A percentile compares a stretch with the other conserved stretches of the same genome.
Evolutionary conservation across 2,113 vertebrate genomes (phyloP).

Genomic region (Gadus chalcogrammus): DNA sequence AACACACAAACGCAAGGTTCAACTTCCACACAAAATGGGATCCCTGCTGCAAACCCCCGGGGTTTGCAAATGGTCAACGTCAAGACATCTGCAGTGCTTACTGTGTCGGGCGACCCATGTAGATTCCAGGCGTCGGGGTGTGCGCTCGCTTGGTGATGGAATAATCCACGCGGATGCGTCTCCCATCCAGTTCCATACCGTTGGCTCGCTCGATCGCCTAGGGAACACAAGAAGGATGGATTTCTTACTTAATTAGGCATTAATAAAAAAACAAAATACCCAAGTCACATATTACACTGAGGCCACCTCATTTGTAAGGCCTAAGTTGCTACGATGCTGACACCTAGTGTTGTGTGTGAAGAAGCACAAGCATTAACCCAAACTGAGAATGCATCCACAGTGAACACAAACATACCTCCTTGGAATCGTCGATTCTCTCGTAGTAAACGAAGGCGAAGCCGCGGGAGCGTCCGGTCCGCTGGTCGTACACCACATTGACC

Average conservation of each 20-base stretch:
- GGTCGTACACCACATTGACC: conserved; percentile 93
- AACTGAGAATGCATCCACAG: background rate
- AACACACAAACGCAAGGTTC: background rate
- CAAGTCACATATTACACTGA: too few species aligned
- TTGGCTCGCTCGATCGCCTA: conserved; percentile 92
- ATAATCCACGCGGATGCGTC: conserved; percentile 88
- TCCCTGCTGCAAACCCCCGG: too few species aligned
- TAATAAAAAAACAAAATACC: background rate
- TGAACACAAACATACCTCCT: conserved; percentile 79
- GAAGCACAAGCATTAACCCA: conserved; percentile 30
- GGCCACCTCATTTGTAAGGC: too few species aligned
- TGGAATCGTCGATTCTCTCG: conserved; percentile 89
- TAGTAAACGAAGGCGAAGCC: conserved; percentile 95
- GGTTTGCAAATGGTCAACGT: too few species aligned
- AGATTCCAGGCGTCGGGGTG: conserved; percentile 90
- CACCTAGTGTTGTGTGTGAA: conserved; percentile 50
- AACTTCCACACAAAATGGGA: background rate
- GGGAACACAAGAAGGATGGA: conserved; percentile 15
- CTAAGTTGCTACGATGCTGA: conserved; percentile 32
- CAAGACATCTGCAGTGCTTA: conserved; percentile 45
- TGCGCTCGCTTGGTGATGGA: conserved; percentile 94
- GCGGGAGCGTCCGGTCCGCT: conserved; percentile 87
- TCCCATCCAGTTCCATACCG: conserved; percentile 91
- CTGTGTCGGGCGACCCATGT: conserved; percentile 92
- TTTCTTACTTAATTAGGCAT: conserved; percentile 2